These are phyloP conservation scores for Leptinotarsa texana DNA, from an alignment of 1,140 invertebrate species.

Conservation along the genomic window DNA sequence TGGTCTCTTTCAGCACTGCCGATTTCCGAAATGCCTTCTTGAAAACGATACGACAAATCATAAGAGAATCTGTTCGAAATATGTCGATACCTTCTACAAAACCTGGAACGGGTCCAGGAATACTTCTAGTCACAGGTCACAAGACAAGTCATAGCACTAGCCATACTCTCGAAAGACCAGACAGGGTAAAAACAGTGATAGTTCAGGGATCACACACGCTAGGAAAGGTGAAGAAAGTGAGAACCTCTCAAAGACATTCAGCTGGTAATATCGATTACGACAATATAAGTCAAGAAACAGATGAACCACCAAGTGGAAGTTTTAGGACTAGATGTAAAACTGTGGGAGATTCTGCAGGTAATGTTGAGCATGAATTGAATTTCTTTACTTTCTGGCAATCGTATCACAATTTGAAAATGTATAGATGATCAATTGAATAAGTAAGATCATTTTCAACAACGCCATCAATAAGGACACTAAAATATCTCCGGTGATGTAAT, in stretches of 20 bases:
- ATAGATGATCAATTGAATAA: no score
- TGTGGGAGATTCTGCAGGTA: slow-evolving; percentile 68
- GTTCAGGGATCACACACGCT: slow-evolving; percentile 72
- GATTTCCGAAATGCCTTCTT: slow-evolving; percentile 96
- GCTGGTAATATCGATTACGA: slow-evolving; percentile 88
- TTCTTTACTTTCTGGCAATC: no score
- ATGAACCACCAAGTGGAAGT: slow-evolving; percentile 57
- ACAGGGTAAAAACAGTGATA: slow-evolving; percentile 55
- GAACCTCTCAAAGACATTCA: slow-evolving; percentile 82
- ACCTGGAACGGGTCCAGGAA: slow-evolving; percentile 58
- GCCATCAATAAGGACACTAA: no score
- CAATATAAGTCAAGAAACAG: slow-evolving; percentile 66
- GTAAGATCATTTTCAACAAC: no score
- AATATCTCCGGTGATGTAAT: no score
- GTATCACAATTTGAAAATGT: no score
- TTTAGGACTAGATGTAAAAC: slow-evolving; percentile 89
- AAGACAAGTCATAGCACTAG: slow-evolving; percentile 52
- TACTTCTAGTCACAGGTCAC: slow-evolving; percentile 53
- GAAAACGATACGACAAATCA: slow-evolving; percentile 94
- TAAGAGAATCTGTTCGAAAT: slow-evolving; percentile 90
- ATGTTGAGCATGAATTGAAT: no score
- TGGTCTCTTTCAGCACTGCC: slow-evolving; percentile 70
- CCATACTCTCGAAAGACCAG: slow-evolving; percentile 52
- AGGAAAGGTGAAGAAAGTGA: slow-evolving; percentile 72
- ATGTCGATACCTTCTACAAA: slow-evolving; percentile 89